Base-by-base conservation (phyloP, 2,888 invertebrate genomes). In the Drosophila mimetica region DNA sequence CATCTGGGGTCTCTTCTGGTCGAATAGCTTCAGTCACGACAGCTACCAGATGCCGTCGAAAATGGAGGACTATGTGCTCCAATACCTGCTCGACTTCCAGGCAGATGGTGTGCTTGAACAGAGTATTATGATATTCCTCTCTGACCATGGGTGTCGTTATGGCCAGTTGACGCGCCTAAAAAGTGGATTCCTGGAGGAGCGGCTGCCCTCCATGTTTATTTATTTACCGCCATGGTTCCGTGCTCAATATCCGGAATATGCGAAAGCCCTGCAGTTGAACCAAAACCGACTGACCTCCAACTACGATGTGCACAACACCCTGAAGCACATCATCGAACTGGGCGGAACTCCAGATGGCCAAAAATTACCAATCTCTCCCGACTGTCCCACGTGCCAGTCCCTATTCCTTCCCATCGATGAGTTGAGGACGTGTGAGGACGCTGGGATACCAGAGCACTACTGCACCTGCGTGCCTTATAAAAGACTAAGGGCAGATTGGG, bases 121-220 rank as follows among this genome's bases (percentile, higher is more conserved):
- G 51, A 94, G 94, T 9, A 93, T 96, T 78, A 90, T 96, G 0
- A 92, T 96, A 55, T 94, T 95, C 76, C 91, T 96, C 60, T 95
- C 96, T 77, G 96, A 96, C 85, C 96, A 96, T 77, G 96, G 96
- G 0, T 93, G 95, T 79, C 93, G 96, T 4, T 96, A 94, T 89
- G 96, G n/a, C n/a, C n/a, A n/a, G n/a, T n/a, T n/a, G n/a, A n/a
- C n/a, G n/a, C n/a, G n/a, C n/a, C n/a, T n/a, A n/a, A n/a, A n/a
- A n/a, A n/a, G n/a, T 42, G 95, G 95, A 0, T 96, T 95, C 93
- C 93, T 95, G 76, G 96, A 96, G 83, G 95, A 96, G 80, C 93
- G 96, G 18, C 87, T 96, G 77, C 96, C 96, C 0, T 94, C 94
- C 80, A 92, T 96, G 52, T 95, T 94, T 80, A 91, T 96, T 18